phyloP scores from a whole-genome alignment of 2,888 invertebrate genomes.

The Napeogenes sylphis region DNA sequence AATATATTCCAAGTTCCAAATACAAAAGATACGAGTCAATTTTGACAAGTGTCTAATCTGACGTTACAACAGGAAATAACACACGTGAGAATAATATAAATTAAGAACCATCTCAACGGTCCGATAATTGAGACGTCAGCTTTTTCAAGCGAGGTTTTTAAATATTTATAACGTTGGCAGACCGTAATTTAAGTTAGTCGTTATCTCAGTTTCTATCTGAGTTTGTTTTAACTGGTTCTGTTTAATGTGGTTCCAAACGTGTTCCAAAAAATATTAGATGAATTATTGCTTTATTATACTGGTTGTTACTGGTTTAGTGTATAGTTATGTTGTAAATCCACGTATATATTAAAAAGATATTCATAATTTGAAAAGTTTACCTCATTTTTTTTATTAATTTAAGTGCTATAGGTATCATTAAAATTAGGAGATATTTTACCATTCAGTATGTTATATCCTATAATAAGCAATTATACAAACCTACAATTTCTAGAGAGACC shows the following conservation, averaged over 20 bases:
- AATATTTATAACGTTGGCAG: constrained; percentile 72
- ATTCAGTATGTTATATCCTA: too few relatives aligned
- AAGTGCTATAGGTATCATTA: too few relatives aligned
- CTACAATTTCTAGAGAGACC: too few relatives aligned
- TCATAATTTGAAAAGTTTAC: too few relatives aligned
- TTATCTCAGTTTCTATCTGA: constrained; percentile 68
- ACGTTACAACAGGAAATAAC: constrained; percentile 67
- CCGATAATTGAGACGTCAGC: constrained; percentile 76
- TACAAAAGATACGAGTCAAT: background rate
- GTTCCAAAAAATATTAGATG: constrained; percentile 25
- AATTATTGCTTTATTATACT: constrained; percentile 7
- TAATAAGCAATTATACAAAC: too few relatives aligned
- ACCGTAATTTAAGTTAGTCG: constrained; percentile 68
- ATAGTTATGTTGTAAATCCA: too few relatives aligned
- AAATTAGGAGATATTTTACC: too few relatives aligned
- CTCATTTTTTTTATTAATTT: too few relatives aligned
- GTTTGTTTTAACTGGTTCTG: constrained; percentile 41
- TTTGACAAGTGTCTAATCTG: constrained; percentile 27
- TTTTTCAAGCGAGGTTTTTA: constrained; percentile 64
- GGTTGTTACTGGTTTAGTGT: background rate
- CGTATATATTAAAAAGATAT: too few relatives aligned
- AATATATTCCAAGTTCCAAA: too few relatives aligned
- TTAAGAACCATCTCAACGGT: constrained; percentile 46
- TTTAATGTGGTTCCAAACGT: constrained; percentile 43
- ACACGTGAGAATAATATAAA: constrained; percentile 75